Evolutionary conservation across 2,797 vertebrate genomes (phyloP).

Genomic region (Melanotaenia nigrans): DNA sequence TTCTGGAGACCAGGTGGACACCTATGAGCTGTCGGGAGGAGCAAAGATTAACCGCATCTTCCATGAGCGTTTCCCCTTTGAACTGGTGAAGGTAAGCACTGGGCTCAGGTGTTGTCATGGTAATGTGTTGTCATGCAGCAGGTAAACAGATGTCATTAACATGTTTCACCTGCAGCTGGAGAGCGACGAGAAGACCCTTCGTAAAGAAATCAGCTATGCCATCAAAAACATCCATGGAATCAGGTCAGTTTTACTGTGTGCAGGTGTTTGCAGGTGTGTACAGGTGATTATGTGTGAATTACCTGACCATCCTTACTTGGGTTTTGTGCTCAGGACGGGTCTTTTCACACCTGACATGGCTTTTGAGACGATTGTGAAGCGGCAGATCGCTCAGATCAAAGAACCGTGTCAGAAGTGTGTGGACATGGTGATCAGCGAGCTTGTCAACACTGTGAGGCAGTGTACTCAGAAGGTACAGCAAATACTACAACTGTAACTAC

Average conservation of each 20-base stretch:
- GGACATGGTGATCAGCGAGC: slow-evolving; percentile 96
- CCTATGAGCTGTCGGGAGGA: slow-evolving; percentile 94
- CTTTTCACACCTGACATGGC: slow-evolving; percentile 98
- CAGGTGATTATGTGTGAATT: neutral
- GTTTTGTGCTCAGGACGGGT: slow-evolving; percentile 87
- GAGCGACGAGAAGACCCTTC: slow-evolving; percentile 94
- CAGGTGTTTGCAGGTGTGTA: neutral
- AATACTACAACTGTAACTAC: neutral
- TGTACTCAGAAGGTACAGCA: slow-evolving; percentile 93
- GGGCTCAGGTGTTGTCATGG: neutral
- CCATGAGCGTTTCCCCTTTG: slow-evolving; percentile 95
- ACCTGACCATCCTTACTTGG: neutral
- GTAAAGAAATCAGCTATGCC: slow-evolving; percentile 96
- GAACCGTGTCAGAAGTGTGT: slow-evolving; percentile 98
- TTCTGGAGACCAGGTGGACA: slow-evolving; percentile 96
- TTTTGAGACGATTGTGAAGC: slow-evolving; percentile 97
- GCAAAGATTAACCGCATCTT: slow-evolving; percentile 96
- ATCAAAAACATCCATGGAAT: slow-evolving; percentile 77
- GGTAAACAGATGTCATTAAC: neutral
- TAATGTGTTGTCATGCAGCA: neutral
- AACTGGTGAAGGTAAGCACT: slow-evolving; percentile 91
- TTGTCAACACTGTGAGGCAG: slow-evolving; percentile 96
- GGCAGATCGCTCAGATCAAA: slow-evolving; percentile 95
- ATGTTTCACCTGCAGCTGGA: slow-evolving; percentile 84
- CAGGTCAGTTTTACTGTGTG: slow-evolving; percentile 82